A percentile compares a stretch with the other conserved stretches of the same genome.
Evolutionary conservation across 2,113 vertebrate genomes (phyloP).

Genomic region (Scopus umbretta): DNA sequence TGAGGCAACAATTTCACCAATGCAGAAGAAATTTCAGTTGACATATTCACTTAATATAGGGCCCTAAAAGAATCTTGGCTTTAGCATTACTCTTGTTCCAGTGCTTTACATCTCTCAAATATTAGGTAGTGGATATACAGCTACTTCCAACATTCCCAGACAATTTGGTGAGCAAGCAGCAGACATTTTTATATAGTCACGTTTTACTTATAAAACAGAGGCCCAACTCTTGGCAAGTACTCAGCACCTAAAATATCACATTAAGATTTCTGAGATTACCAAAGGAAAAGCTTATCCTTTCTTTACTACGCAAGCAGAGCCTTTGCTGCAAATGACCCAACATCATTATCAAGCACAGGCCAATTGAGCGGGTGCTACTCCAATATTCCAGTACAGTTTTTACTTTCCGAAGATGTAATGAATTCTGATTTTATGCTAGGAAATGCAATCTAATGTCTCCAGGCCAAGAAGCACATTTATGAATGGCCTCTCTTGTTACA

Average conservation of each 20-base stretch:
- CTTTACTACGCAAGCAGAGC: neutral
- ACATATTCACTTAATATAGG: neutral
- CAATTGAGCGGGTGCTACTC: fast-evolving
- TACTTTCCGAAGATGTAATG: neutral
- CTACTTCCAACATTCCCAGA: neutral
- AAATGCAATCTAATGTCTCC: neutral
- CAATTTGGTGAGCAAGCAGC: neutral
- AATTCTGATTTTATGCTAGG: neutral
- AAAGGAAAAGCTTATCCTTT: neutral
- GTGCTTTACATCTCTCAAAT: neutral
- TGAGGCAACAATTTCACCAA: neutral
- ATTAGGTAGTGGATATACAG: neutral
- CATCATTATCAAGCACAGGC: neutral
- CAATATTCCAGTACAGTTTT: neutral
- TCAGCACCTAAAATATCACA: neutral
- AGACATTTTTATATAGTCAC: neutral
- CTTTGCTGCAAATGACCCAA: neutral
- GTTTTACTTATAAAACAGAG: neutral
- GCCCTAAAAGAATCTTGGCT: neutral
- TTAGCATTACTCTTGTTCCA: neutral
- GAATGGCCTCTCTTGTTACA: slow-evolving; percentile 33
- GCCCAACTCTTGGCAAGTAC: neutral
- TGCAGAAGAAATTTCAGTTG: neutral
- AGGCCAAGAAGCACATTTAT: neutral
- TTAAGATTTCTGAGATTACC: neutral